Conservation (phyloP, 2,113 vertebrate species). For the Myanophis thanlyinensis region DNA sequence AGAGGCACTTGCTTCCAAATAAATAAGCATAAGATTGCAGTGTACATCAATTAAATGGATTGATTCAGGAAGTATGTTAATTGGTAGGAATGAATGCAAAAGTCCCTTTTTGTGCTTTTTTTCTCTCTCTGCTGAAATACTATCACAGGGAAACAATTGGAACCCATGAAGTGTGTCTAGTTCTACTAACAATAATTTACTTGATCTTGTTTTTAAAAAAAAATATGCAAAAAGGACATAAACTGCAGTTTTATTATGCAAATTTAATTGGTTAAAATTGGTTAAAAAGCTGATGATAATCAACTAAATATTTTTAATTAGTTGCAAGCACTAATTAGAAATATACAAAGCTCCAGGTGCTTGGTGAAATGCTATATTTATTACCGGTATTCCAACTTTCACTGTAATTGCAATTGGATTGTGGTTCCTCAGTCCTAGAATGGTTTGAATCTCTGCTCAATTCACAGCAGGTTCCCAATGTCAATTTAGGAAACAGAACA, state of each 20-base stretch:
- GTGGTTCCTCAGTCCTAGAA: not conserved
- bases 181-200: not conserved
- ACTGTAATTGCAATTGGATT: not conserved
- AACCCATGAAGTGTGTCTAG: not conserved
- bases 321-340: conserved; percentile 13
- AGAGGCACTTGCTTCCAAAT: not conserved
- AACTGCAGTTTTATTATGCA: not conserved
- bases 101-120: not conserved
- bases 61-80: not conserved
- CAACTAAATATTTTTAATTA: conserved; percentile 10
- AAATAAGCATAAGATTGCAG: not conserved
- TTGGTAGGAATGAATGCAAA: not conserved
- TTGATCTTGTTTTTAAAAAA: not conserved
- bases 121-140: not conserved
- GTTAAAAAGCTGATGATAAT: not conserved
- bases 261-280: conserved; percentile 3
- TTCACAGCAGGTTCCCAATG: not conserved
- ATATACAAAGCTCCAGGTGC: not conserved
- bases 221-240: not conserved
- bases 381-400: not conserved
- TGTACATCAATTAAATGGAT: not conserved
- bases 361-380: not conserved
- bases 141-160: not conserved
- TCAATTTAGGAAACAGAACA: not conserved
- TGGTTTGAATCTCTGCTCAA: not conserved